phyloP scores from a whole-genome alignment of 2,888 invertebrate genomes.

The Limnephilus lunatus region DNA sequence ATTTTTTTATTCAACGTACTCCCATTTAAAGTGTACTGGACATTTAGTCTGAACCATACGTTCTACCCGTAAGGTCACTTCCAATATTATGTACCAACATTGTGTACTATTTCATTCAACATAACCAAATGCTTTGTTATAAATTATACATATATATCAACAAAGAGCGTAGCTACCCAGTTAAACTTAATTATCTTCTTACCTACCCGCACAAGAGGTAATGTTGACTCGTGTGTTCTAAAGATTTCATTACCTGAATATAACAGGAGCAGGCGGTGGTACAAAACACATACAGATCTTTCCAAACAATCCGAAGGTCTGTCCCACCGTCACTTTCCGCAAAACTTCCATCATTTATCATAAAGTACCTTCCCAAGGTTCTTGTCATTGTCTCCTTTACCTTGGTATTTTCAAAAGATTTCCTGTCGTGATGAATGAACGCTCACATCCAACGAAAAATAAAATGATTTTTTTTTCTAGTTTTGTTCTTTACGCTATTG shows the following conservation, averaged over 20 bases:
- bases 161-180: not conserved
- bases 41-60: too few relatives aligned
- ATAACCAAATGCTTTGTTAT: not conserved
- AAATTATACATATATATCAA: not conserved
- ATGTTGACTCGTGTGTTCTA: conserved; percentile 18
- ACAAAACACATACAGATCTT: not conserved
- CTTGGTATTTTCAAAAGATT: not conserved
- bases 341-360: not conserved
- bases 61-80: too few relatives aligned
- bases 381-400: not conserved
- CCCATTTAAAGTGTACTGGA: too few relatives aligned
- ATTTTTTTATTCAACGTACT: too few relatives aligned
- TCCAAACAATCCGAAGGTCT: not conserved
- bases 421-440: not conserved
- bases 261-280: not conserved
- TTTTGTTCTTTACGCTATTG: not conserved
- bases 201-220: not conserved
- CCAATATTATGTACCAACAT: not conserved
- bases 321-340: not conserved
- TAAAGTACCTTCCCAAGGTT: not conserved
- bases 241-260: conserved; percentile 18
- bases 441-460: not conserved
- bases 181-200: conserved; percentile 2
- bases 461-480: not conserved
- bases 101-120: not conserved